Evolutionary conservation across 1,140 invertebrate genomes (phyloP).

Genomic region (Ridgeia piscesae): DNA sequence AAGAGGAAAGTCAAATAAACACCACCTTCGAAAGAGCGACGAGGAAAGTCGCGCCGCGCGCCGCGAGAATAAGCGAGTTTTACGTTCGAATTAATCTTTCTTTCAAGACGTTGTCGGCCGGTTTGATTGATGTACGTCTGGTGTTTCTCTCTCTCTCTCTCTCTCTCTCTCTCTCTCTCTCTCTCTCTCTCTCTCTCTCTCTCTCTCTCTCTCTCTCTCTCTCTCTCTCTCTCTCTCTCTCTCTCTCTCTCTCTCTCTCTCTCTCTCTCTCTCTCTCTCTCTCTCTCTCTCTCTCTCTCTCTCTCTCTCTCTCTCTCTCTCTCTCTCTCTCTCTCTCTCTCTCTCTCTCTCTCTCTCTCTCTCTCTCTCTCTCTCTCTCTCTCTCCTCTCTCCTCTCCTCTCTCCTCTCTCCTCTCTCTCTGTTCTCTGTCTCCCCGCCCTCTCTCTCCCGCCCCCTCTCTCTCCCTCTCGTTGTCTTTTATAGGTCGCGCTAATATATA

Average conservation of each 20-base stretch:
- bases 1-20: neutral
- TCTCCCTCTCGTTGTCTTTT: neutral
- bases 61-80: neutral
- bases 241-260: neutral
- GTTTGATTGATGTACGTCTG: neutral
- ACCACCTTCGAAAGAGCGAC: neutral
- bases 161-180: neutral
- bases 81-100: constrained; percentile 6
- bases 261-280: neutral
- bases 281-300: neutral
- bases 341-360: neutral
- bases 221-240: neutral
- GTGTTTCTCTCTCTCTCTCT: neutral
- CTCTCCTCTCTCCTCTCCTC: neutral
- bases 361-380: neutral
- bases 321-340: neutral
- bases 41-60: neutral
- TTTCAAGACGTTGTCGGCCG: neutral
- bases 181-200: neutral
- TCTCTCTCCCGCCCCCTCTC: too few species aligned
- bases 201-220: neutral
- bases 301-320: neutral
- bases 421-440: too few species aligned
- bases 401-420: neutral
- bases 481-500: neutral